Conservation (phyloP, 2,888 invertebrate species). For the Elgonia sp. region DNA sequence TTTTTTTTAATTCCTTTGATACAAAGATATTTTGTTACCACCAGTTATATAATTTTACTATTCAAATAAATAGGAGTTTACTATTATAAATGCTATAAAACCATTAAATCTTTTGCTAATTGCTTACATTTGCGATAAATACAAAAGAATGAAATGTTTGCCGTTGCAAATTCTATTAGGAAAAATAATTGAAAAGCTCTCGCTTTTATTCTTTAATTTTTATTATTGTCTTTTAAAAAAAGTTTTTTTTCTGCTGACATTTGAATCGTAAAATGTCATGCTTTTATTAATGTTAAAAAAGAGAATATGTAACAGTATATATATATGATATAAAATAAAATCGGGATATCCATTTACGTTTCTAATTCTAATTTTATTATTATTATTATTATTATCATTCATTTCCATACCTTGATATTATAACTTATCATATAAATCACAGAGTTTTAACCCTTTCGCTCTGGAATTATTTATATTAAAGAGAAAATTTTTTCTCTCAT, state of each 20-base stretch:
- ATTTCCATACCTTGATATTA: too few species aligned
- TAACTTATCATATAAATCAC: too few species aligned
- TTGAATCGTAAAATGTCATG: neutral
- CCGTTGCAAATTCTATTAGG: neutral
- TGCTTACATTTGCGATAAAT: neutral
- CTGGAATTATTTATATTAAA: too few species aligned
- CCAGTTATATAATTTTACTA: constrained; percentile 1
- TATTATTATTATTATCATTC: neutral
- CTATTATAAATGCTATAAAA: neutral
- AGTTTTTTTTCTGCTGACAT: neutral
- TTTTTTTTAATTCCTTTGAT: neutral
- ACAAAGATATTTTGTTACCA: constrained; percentile 24
- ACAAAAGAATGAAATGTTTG: constrained; percentile 2
- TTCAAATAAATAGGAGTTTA: constrained; percentile 1
- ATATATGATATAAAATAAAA: constrained; percentile 7
- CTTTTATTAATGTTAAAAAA: neutral
- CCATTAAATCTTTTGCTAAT: neutral
- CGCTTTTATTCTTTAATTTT: neutral
- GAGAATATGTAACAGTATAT: neutral
- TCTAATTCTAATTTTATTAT: too few species aligned
- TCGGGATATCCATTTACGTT: neutral
- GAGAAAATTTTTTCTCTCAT: too few species aligned
- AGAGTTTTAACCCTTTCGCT: too few species aligned
- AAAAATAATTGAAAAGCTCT: constrained; percentile 4
- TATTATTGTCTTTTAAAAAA: neutral